phyloP scores from a whole-genome alignment of 2,113 vertebrate species.

The Rhineura floridana region DNA sequence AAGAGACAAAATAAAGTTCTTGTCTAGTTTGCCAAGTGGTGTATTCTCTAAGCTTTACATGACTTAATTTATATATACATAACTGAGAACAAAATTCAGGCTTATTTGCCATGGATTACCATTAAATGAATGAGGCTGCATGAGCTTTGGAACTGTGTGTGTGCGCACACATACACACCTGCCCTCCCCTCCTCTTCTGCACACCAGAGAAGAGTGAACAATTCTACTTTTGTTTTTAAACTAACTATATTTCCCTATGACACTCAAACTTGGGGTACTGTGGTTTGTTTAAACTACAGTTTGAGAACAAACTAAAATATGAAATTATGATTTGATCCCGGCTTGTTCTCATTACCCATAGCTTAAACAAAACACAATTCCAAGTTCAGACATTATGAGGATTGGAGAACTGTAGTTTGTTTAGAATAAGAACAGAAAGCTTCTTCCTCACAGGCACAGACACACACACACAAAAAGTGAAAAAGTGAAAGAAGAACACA shows the following conservation, averaged over 20 bases:
- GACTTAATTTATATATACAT: background rate
- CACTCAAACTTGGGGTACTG: no score
- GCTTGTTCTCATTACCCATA: background rate
- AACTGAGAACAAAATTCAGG: background rate
- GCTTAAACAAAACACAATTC: no score
- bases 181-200: background rate
- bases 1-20: background rate
- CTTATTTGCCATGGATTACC: background rate
- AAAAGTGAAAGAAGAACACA: no score
- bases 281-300: no score
- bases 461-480: no score
- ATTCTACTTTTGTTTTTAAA: background rate
- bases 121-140: background rate
- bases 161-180: no score
- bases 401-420: no score
- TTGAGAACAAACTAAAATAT: background rate
- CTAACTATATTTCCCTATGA: no score
- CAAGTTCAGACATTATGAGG: no score
- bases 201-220: background rate
- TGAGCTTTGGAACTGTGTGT: background rate
- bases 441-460: no score
- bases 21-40: no score
- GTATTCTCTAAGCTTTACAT: background rate
- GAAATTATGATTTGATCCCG: background rate
- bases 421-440: no score